Percentiles rank a stretch among this genome's conserved stretches.
Conservation (phyloP, 2,113 vertebrate species). For the Solenodon paradoxus region DNA sequence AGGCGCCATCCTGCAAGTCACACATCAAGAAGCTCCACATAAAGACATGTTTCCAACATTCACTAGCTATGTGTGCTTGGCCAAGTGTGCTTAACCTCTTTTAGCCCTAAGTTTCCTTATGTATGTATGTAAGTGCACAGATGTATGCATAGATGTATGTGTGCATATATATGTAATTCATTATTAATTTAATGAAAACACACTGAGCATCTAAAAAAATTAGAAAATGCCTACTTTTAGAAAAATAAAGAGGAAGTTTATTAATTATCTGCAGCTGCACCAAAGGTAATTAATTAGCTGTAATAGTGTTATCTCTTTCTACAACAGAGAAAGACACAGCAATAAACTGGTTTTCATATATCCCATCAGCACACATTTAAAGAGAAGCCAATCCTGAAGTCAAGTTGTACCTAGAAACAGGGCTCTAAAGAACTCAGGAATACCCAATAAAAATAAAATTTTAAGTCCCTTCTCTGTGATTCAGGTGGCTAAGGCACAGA, state of each 20-base stretch:
- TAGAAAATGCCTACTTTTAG: slow-evolving; percentile 13
- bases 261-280: not conserved
- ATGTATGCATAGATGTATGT: fast-evolving
- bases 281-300: not conserved
- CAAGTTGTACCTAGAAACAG: not conserved
- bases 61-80: not conserved
- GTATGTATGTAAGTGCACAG: not conserved
- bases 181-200: slow-evolving; percentile 8
- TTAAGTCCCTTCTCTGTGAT: no score
- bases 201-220: not conserved
- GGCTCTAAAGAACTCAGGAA: not conserved
- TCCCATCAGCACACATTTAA: not conserved
- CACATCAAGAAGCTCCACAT: not conserved
- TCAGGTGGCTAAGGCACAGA: no score
- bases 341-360: not conserved
- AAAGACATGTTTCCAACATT: not conserved
- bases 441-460: not conserved
- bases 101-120: not conserved
- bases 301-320: not conserved
- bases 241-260: slow-evolving; percentile 18
- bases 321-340: not conserved
- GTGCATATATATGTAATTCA: not conserved
- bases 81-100: not conserved
- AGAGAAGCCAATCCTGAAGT: not conserved
- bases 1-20: not conserved